Conservation (phyloP, 2,888 invertebrate species). For the Luffia ferchaultella region DNA sequence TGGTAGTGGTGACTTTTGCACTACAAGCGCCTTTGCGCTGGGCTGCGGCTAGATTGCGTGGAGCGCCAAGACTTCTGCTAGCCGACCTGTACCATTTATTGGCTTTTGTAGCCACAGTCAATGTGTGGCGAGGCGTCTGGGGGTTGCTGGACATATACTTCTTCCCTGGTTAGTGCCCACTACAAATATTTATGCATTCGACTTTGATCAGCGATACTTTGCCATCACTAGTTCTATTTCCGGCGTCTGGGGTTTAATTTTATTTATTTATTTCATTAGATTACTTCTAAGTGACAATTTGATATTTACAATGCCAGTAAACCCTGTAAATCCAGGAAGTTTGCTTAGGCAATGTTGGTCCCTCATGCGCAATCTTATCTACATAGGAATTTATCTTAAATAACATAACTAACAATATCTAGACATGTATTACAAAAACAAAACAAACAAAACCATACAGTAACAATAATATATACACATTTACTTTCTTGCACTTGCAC, state of each 20-base stretch:
- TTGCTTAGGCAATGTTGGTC: too few relatives aligned
- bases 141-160: slow-evolving; percentile 80
- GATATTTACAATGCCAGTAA: too few relatives aligned
- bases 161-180: slow-evolving; percentile 71
- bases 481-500: too few relatives aligned
- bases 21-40: slow-evolving; percentile 79
- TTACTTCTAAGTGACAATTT: too few relatives aligned
- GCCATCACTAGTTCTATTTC: not conserved
- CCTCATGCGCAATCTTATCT: too few relatives aligned
- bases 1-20: slow-evolving; percentile 76
- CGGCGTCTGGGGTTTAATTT: not conserved
- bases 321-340: too few relatives aligned
- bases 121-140: slow-evolving; percentile 91
- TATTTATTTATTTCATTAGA: slow-evolving; percentile 8
- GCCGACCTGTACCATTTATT: slow-evolving; percentile 82
- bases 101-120: slow-evolving; percentile 82
- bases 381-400: too few relatives aligned
- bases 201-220: not conserved
- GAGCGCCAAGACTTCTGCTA: slow-evolving; percentile 71
- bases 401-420: too few relatives aligned
- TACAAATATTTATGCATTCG: not conserved
- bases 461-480: too few relatives aligned
- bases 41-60: slow-evolving; percentile 72
- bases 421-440: too few relatives aligned
- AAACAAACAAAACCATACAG: too few relatives aligned